Percentiles rank a stretch among this genome's conserved stretches.
phyloP scores from a whole-genome alignment of 2,113 vertebrate species.

The Hymenochirus boettgeri region DNA sequence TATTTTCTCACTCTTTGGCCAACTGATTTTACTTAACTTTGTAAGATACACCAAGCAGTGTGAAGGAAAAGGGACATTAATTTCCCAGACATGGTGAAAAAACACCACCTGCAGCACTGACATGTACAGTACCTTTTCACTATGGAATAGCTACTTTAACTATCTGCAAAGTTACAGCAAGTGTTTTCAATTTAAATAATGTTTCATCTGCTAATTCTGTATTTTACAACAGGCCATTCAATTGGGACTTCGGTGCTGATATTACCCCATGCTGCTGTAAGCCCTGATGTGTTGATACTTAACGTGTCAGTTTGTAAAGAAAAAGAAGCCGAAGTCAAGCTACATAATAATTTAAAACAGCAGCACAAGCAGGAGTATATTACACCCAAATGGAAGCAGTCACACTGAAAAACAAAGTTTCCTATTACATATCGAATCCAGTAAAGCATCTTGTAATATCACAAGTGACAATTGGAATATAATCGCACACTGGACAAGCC shows the following conservation, averaged over 20 bases:
- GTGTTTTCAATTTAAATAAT: neutral
- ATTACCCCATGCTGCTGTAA: conserved; percentile 14
- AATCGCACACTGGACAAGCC: conserved; percentile 14
- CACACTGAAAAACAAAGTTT: conserved; percentile 20
- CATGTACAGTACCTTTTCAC: too few relatives aligned
- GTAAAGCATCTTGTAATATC: conserved; percentile 25
- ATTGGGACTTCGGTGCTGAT: conserved; percentile 26
- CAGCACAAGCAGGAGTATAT: conserved; percentile 6
- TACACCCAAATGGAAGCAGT: conserved; percentile 16
- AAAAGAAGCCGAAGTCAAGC: conserved; percentile 11
- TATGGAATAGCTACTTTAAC: too few relatives aligned
- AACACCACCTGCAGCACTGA: too few relatives aligned
- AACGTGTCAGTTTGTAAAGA: neutral
- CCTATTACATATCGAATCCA: conserved; percentile 25
- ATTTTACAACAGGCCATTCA: conserved; percentile 25
- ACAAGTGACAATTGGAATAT: conserved; percentile 12
- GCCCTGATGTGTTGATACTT: conserved; percentile 15
- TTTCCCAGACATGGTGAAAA: too few relatives aligned
- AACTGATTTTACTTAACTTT: too few relatives aligned
- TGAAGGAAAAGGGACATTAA: too few relatives aligned
- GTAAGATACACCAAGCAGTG: too few relatives aligned
- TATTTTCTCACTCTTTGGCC: too few relatives aligned
- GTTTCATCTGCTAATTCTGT: neutral
- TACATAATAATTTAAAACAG: conserved; percentile 35
- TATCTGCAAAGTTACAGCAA: neutral